phyloP scores from a whole-genome alignment of 2,888 invertebrate species.

The Papilio elwesi region DNA sequence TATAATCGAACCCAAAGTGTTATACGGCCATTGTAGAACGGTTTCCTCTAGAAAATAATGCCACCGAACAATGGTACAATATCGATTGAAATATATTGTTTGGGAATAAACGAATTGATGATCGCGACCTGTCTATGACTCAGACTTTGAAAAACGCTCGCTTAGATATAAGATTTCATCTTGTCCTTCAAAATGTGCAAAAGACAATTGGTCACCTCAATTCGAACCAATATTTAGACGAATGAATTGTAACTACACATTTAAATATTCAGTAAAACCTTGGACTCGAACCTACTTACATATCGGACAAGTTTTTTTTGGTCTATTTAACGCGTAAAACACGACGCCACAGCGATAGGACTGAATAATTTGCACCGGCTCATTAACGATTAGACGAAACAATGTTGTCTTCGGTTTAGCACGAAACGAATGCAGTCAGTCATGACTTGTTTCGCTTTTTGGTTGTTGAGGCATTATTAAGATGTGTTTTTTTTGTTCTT shows the following conservation, averaged over 20 bases:
- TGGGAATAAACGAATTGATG: too few relatives aligned
- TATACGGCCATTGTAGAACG: too few relatives aligned
- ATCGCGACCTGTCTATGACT: too few relatives aligned
- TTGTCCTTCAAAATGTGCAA: not conserved
- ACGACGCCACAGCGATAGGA: constrained; percentile 21
- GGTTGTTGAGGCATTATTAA: not conserved
- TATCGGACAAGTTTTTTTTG: constrained; percentile 30
- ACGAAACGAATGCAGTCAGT: not conserved
- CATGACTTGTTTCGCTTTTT: constrained; percentile 18
- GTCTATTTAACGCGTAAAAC: constrained; percentile 22
- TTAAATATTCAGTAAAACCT: constrained; percentile 10
- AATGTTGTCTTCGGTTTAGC: not conserved
- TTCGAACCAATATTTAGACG: too few relatives aligned
- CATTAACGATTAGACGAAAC: constrained; percentile 30
- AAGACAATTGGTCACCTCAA: too few relatives aligned
- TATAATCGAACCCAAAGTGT: too few relatives aligned
- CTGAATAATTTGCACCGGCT: constrained; percentile 28
- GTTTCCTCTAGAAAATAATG: too few relatives aligned
- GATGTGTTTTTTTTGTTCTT: constrained; percentile 1
- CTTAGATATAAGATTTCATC: too few relatives aligned
- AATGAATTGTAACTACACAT: constrained; percentile 9
- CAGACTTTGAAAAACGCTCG: too few relatives aligned
- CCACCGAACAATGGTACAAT: too few relatives aligned
- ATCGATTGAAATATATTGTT: too few relatives aligned
- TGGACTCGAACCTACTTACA: constrained; percentile 8